phyloP scores from a whole-genome alignment of 2,888 invertebrate genomes.

The Uloborus plumipes region DNA sequence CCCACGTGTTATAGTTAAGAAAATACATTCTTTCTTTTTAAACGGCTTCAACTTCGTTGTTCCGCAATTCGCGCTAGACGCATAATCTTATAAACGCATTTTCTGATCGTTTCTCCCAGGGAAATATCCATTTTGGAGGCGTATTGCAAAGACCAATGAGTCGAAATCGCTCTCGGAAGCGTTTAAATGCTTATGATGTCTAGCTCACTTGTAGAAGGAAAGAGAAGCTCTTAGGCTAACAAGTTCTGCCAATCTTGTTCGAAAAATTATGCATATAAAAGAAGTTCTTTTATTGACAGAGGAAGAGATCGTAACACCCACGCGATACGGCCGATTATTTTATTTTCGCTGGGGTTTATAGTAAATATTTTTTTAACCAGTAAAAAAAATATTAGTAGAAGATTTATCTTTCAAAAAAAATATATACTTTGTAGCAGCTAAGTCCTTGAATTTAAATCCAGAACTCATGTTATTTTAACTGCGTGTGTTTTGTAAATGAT shows the following conservation, averaged over 20 bases:
- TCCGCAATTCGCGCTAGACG: conserved; percentile 14
- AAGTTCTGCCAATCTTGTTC: conserved; percentile 12
- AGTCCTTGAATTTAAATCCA: too few relatives aligned
- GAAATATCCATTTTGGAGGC: conserved; percentile 25
- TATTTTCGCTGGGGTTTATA: too few relatives aligned
- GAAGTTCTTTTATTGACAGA: too few relatives aligned
- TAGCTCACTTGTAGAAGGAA: not conserved
- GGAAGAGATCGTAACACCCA: too few relatives aligned
- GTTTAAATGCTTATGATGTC: conserved; percentile 10
- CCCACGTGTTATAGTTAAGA: not conserved
- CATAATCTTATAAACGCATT: conserved; percentile 16
- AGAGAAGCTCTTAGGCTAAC: conserved; percentile 45
- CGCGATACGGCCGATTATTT: too few relatives aligned
- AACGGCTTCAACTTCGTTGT: conserved; percentile 1
- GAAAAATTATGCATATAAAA: too few relatives aligned
- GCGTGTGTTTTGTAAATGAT: too few relatives aligned
- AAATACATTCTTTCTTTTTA: conserved; percentile 1
- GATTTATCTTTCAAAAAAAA: too few relatives aligned
- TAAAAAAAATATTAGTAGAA: too few relatives aligned
- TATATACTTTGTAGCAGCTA: too few relatives aligned
- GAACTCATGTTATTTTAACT: too few relatives aligned
- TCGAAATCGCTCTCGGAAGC: not conserved
- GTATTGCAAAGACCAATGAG: not conserved
- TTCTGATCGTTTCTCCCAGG: not conserved
- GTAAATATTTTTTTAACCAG: too few relatives aligned